Evolutionary conservation across 2,113 vertebrate genomes (phyloP), one percentile per base, ranked within the genome.

Genomic region (Ammodytes marinus): DNA sequence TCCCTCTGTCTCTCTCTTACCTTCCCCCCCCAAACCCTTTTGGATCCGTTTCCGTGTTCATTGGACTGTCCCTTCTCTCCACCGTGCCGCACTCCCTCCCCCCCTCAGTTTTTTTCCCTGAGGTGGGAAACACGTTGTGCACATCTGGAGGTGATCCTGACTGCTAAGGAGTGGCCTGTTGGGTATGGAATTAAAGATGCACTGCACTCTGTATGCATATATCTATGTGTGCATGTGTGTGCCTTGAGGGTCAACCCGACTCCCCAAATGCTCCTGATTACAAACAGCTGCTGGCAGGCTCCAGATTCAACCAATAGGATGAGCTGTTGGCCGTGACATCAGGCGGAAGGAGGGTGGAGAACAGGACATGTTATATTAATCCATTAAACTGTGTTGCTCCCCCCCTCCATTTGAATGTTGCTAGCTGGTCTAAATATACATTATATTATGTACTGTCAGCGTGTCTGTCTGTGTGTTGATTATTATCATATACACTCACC

Each of bases 101-200:
- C 69, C 69, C 78, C 80, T 87, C 69, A 66, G 5, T 54, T 50
- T 72, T 66, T 72, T 69, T 69, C 73, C 76, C 85, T 78, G 58
- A 86, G 66, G 86, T 88, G 80, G 76, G 87, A 85, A 27, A 78
- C 69, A 69, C 68, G 57, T 40, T 43, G 85, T 64, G 84, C 86
- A 93, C 93, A 93, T 93, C 92, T 92, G 91, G 92, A 91, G 84
- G 89, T 90, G 85, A 91, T 92, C 83, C 79, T 55, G 69, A 5
- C 67, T 68, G 87, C 82, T 81, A 50, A 89, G 77, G 77, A 82
- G 78, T 80, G 68, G 81, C 87, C 85, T 86, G 70, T 86, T 85
- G 87, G 63, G 68, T 72, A 19, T 35, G 67, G n/a, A 82, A 86
- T 90, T 86, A 90, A 89, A 90, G 83, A 90, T 88, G 70, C 83